Base-by-base conservation (phyloP, 2,113 vertebrate species). In the Etheostoma spectabile region DNA sequence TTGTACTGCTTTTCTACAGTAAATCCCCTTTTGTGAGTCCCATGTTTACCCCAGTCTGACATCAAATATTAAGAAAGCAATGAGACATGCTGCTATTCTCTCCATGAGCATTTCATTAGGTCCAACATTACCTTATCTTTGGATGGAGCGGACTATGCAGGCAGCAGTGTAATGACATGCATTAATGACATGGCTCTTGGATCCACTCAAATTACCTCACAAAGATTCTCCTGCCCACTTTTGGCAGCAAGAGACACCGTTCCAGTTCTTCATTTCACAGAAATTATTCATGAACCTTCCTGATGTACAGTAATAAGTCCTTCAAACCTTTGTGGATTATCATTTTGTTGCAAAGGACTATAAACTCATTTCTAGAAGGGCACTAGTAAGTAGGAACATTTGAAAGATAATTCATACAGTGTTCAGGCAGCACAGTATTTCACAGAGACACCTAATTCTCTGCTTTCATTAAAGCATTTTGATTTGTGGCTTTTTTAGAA, bases 231-330 rank as follows among this genome's bases (percentile, higher is more conserved):
- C 57, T 1, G 5, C 14, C 24, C 46, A 30, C 61, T 42, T 46
- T 48, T 21, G 16, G 22, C 38, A 42, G 38, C 8, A 42, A 42
- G 38, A 42, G 38, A 42, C 38, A 42, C 8, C 8, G 38, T 42
- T 2, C 38, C 38, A 42, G 38, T 42, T 42, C 38, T 42, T 42
- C 46, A 89, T 86, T 88, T 79, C 66, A 87, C 30, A 30, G 61
- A 85, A 79, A 91, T 91, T 85, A 90, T 90, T 88, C 88, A 89
- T 90, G 82, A 85, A 76, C 45, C 42, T 5, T 56, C 10, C 52
- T 83, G 52, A 66, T 85, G 61, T 77, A 67, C 89, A 69, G 75
- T 81, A 71, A 91, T 90, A 73, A 82, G 77, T 86, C 60, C 60
- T 82, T 65, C 84, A 60, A 79, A 83, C 55, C 27, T 68, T 67